Percentiles rank a stretch among this genome's conserved stretches.
Evolutionary conservation across 2,888 invertebrate genomes (phyloP).

Genomic region (Synergus umbraculus): DNA sequence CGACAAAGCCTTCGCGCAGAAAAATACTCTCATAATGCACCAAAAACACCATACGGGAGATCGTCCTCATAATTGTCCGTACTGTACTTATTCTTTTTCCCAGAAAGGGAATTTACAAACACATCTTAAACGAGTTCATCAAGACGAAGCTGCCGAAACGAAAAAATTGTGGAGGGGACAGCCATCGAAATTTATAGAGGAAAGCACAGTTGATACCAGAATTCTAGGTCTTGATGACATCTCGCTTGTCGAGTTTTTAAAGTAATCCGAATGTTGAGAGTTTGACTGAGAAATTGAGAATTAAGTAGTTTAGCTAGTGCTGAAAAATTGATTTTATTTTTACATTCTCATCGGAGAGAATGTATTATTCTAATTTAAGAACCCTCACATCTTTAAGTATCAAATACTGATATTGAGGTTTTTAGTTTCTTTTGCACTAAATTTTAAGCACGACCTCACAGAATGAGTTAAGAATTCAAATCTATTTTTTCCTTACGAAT

Average conservation of each 20-base stretch:
- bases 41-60: slow-evolving; percentile 80
- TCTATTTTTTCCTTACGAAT: neutral
- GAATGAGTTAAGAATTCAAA: neutral
- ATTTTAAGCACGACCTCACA: too few relatives aligned
- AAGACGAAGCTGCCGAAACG: slow-evolving; percentile 59
- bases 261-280: neutral
- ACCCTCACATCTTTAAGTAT: too few relatives aligned
- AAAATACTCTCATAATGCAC: slow-evolving; percentile 81
- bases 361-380: too few relatives aligned
- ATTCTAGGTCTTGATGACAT: slow-evolving; percentile 68
- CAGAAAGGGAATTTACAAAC: slow-evolving; percentile 81
- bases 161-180: slow-evolving; percentile 60
- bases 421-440: too few relatives aligned
- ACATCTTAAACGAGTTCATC: slow-evolving; percentile 79
- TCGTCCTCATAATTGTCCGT: slow-evolving; percentile 80
- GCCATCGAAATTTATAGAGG: slow-evolving; percentile 56
- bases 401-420: too few relatives aligned
- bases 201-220: slow-evolving; percentile 58
- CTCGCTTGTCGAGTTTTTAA: slow-evolving; percentile 63
- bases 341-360: too few relatives aligned
- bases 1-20: slow-evolving; percentile 81
- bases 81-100: slow-evolving; percentile 81
- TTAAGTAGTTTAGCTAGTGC: neutral
- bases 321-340: slow-evolving; percentile 6
- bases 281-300: neutral